These are phyloP conservation scores for Meandrina meandrites DNA, from an alignment of 92 coral and sea anemone genomes.

Conservation along the genomic window DNA sequence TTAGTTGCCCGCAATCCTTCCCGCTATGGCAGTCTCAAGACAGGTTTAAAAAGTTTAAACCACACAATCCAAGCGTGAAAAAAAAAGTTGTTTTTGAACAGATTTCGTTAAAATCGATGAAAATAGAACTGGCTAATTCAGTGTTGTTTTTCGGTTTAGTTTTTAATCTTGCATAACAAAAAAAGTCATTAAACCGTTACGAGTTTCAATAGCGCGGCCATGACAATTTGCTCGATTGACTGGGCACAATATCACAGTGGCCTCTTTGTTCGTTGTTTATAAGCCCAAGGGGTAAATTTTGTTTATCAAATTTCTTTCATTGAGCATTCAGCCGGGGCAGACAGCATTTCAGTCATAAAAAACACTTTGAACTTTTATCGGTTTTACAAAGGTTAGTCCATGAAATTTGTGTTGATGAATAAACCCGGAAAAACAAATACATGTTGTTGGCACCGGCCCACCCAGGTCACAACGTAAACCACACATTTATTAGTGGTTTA, in stretches of 20 bases:
- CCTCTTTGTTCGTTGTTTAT: conserved; percentile 7
- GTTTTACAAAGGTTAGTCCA: too few species aligned
- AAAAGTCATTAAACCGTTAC: neutral
- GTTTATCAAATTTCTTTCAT: neutral
- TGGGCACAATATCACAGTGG: conserved; percentile 1
- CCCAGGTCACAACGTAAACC: neutral
- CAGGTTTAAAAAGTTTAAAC: neutral
- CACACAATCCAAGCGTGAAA: neutral
- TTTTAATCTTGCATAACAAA: conserved; percentile 17
- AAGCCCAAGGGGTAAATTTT: neutral
- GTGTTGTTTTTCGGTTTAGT: neutral
- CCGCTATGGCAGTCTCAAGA: neutral
- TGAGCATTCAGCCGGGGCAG: neutral
- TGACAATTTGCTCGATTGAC: neutral
- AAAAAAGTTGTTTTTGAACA: neutral
- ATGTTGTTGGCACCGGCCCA: too few species aligned
- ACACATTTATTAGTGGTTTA: neutral
- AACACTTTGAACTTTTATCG: neutral
- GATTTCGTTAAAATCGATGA: neutral
- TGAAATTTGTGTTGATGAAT: neutral
- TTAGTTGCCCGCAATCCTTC: conserved; percentile 4
- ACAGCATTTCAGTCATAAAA: neutral
- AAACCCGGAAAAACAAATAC: neutral
- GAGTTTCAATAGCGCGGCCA: neutral
- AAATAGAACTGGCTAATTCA: neutral